Evolutionary conservation across 30 jellyfish, hydroid and myxozoan genomes (phyloP).

Genomic region (Chironex yamaguchii): DNA sequence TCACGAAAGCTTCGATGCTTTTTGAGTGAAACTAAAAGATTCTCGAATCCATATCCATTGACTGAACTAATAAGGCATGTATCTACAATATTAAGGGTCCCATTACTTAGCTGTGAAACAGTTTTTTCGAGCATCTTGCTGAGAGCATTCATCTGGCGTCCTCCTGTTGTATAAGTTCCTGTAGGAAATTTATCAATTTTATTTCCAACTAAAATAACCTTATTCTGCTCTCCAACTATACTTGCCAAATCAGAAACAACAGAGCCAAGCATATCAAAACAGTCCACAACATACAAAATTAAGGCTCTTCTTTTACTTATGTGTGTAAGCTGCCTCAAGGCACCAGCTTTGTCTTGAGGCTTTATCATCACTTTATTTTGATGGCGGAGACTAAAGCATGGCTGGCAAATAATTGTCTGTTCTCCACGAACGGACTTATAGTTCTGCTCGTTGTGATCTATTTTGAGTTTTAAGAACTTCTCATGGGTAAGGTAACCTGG

Average conservation of each 20-base stretch:
- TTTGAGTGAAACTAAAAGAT: slow-evolving; percentile 57
- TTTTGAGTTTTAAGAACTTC: slow-evolving; percentile 45
- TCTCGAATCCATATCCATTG: slow-evolving; percentile 84
- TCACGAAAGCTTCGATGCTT: slow-evolving; percentile 78
- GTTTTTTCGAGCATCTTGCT: slow-evolving; percentile 59
- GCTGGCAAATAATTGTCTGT: slow-evolving; percentile 60
- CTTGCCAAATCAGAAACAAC: slow-evolving; percentile 48
- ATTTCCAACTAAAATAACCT: slow-evolving; percentile 81
- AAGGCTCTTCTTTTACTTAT: slow-evolving; percentile 59
- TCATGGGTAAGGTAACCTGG: slow-evolving; percentile 70
- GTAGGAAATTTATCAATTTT: slow-evolving; percentile 81
- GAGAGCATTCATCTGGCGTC: slow-evolving; percentile 64
- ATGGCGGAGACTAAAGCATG: slow-evolving; percentile 62
- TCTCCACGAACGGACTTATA: not conserved
- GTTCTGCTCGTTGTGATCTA: not conserved
- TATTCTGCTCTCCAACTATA: slow-evolving; percentile 72
- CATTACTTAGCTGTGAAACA: not conserved
- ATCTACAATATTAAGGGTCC: slow-evolving; percentile 42
- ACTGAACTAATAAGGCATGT: slow-evolving; percentile 87
- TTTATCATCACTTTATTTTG: slow-evolving; percentile 10
- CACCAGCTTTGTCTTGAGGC: slow-evolving; percentile 44
- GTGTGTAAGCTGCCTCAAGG: slow-evolving; percentile 61
- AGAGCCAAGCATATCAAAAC: slow-evolving; percentile 79
- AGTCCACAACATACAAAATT: slow-evolving; percentile 84
- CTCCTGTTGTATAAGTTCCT: slow-evolving; percentile 61